Evolutionary conservation across 2,113 vertebrate genomes (phyloP).

Genomic region (Cacatua alba): DNA sequence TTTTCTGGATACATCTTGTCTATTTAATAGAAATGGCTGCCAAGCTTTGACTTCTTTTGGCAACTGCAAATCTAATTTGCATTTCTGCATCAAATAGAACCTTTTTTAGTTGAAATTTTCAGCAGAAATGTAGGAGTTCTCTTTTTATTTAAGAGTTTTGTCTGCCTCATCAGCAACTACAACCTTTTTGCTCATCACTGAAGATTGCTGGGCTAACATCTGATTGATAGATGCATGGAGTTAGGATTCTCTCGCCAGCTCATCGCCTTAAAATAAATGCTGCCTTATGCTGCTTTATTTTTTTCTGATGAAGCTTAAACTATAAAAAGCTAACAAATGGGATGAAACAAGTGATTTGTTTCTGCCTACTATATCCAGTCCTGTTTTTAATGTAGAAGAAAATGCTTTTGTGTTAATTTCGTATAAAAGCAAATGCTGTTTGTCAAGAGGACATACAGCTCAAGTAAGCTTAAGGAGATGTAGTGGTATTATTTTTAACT

Average conservation of each 20-base stretch:
- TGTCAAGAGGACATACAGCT: background rate
- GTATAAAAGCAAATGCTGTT: background rate
- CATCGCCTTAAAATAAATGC: background rate
- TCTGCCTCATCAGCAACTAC: background rate
- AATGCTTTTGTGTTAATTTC: background rate
- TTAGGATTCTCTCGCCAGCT: background rate
- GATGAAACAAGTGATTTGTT: background rate
- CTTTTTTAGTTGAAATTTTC: constrained; percentile 5
- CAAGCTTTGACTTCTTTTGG: constrained; percentile 39
- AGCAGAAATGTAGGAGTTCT: background rate
- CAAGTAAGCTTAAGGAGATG: background rate
- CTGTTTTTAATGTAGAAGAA: background rate
- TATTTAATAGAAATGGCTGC: constrained; percentile 22
- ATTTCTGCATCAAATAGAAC: constrained; percentile 36
- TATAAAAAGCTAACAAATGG: background rate
- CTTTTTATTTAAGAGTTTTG: background rate
- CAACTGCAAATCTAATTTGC: background rate
- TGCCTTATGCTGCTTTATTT: background rate
- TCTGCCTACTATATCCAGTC: background rate
- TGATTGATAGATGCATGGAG: background rate
- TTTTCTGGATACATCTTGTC: constrained; percentile 29
- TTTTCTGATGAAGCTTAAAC: background rate
- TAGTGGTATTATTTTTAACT: background rate
- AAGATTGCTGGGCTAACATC: background rate
- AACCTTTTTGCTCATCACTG: background rate